Evolutionary conservation across 2,888 invertebrate genomes (phyloP).

Genomic region (Drosophila maculinotata): DNA sequence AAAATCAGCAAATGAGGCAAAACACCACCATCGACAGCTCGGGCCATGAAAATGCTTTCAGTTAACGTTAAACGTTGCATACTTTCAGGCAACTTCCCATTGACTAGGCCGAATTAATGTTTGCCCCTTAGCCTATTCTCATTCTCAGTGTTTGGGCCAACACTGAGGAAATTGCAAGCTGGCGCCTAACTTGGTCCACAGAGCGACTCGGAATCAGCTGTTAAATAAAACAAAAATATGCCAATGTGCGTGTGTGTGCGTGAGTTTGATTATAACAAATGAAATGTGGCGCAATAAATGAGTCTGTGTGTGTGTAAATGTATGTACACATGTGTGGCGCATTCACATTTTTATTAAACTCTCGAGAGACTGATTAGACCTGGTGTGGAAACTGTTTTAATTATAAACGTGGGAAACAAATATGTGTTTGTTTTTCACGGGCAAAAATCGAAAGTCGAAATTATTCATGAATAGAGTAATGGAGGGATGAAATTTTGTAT

Average conservation of each 20-base stretch:
- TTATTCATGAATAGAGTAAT: too few species aligned
- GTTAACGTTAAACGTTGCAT: slow-evolving; percentile 26
- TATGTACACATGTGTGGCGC: neutral
- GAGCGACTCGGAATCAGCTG: slow-evolving; percentile 8
- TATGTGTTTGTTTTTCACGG: neutral
- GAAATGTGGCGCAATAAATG: slow-evolving; percentile 1
- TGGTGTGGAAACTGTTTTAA: slow-evolving; percentile 1
- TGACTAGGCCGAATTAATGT: slow-evolving; percentile 34
- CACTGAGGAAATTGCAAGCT: slow-evolving; percentile 44
- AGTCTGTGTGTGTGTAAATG: neutral
- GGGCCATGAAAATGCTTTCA: slow-evolving; percentile 31
- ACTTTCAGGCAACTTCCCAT: slow-evolving; percentile 15
- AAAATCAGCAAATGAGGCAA: slow-evolving; percentile 41
- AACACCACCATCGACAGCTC: slow-evolving; percentile 36
- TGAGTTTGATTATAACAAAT: neutral
- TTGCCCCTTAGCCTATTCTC: slow-evolving; percentile 28
- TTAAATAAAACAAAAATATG: slow-evolving; percentile 20
- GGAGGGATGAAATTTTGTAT: too few species aligned
- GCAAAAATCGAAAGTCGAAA: neutral
- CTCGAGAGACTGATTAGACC: slow-evolving; percentile 3
- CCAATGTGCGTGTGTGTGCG: neutral
- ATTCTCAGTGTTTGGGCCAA: slow-evolving; percentile 3
- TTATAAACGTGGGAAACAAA: neutral
- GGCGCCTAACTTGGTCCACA: slow-evolving; percentile 37
- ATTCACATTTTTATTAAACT: slow-evolving; percentile 4